A percentile compares a stretch with the other conserved stretches of the same genome.
phyloP scores from a whole-genome alignment of 53 echinoderm and acorn worm genomes.

The Pentamera pediparva region DNA sequence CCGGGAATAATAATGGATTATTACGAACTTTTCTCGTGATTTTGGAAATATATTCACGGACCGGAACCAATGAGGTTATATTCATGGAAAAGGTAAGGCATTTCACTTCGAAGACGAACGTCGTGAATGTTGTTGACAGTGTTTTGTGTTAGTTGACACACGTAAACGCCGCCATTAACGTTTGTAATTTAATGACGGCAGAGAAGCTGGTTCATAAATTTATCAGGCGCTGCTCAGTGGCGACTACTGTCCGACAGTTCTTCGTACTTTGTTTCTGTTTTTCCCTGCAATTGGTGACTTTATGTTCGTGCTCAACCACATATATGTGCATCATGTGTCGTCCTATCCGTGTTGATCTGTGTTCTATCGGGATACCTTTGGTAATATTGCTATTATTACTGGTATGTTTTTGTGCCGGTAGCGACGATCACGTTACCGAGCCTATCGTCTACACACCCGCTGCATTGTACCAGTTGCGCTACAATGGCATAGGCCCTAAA shows the following conservation, averaged over 20 bases:
- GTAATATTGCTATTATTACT: background rate
- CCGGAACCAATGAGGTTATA: no score
- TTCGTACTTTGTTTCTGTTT: background rate
- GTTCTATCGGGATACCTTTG: background rate
- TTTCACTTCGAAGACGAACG: no score
- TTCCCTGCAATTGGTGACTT: background rate
- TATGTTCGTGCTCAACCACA: background rate
- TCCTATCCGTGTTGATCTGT: background rate
- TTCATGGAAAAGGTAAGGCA: no score
- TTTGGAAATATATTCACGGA: no score
- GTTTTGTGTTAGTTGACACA: no score
- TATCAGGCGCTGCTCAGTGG: slow-evolving; percentile 1
- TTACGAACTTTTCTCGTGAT: no score
- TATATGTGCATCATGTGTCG: background rate
- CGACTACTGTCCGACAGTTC: background rate
- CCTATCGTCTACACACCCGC: background rate
- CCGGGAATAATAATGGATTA: no score
- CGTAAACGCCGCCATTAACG: no score
- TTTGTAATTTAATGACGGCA: no score
- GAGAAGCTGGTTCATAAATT: no score
- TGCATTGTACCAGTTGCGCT: background rate
- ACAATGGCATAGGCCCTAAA: background rate
- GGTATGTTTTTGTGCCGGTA: background rate
- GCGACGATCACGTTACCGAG: background rate
- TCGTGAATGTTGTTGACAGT: no score